phyloP scores from a whole-genome alignment of 2,888 invertebrate species.

The Halocaridina rubra region DNA sequence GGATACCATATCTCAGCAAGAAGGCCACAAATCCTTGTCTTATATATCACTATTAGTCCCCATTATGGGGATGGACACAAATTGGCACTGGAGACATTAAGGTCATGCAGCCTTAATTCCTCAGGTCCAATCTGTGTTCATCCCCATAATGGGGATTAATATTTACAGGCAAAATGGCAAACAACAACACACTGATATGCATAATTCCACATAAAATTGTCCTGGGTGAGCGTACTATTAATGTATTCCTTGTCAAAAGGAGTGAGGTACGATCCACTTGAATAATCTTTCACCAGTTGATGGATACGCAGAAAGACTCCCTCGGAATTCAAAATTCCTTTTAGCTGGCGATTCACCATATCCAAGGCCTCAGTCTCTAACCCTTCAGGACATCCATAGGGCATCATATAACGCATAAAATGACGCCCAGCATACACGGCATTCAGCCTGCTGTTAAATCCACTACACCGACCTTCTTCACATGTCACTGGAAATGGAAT shows the following conservation, averaged over 20 bases:
- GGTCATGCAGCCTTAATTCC: no score
- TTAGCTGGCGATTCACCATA: slow-evolving; percentile 13
- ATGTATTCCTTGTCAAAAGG: slow-evolving; percentile 6
- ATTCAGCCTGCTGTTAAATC: slow-evolving; percentile 38
- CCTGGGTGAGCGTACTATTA: neutral
- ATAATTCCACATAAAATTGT: no score
- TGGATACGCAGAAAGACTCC: slow-evolving; percentile 5
- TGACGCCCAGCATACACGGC: slow-evolving; percentile 40
- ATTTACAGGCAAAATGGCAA: no score
- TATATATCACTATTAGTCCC: no score
- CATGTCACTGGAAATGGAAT: slow-evolving; percentile 24
- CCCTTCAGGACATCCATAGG: slow-evolving; percentile 34
- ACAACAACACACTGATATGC: no score
- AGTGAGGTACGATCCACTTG: slow-evolving; percentile 30
- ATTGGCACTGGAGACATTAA: no score
- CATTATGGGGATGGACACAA: no score
- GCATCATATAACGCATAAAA: slow-evolving; percentile 39
- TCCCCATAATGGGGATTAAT: no score
- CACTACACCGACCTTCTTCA: slow-evolving; percentile 6
- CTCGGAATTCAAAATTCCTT: slow-evolving; percentile 27
- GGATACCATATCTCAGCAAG: no score
- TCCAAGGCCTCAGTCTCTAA: slow-evolving; percentile 14
- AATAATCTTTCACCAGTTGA: slow-evolving; percentile 20
- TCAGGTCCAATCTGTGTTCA: no score
- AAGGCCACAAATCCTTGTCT: no score